Evolutionary conservation across 2,888 invertebrate species (phyloP).

Genomic region (Eumacrocentrus americanus): DNA sequence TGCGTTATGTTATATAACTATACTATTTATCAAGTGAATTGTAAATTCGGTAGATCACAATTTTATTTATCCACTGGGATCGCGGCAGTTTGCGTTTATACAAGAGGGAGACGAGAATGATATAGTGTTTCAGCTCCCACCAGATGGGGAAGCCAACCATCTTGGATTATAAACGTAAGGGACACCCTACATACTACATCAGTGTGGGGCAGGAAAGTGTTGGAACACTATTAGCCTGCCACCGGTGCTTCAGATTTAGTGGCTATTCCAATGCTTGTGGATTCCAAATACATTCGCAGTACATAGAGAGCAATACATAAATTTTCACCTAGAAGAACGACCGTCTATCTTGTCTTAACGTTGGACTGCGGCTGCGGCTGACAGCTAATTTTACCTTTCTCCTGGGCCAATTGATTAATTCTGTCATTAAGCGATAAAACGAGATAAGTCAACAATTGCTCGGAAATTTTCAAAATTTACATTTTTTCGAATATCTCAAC

Average conservation of each 20-base stretch:
- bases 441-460: too few relatives aligned
- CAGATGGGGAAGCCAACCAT: too few relatives aligned
- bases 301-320: constrained; percentile 33
- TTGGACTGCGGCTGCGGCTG: not conserved
- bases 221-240: constrained; percentile 42
- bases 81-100: not conserved
- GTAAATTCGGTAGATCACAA: not conserved
- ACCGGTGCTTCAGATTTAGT: constrained; percentile 39
- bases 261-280: constrained; percentile 41
- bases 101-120: not conserved
- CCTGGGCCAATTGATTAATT: not conserved
- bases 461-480: too few relatives aligned
- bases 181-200: too few relatives aligned
- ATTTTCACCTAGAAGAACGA: constrained; percentile 27
- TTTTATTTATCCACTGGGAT: not conserved
- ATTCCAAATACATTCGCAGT: constrained; percentile 40
- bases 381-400: not conserved
- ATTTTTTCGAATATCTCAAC: too few relatives aligned
- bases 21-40: too few relatives aligned
- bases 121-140: too few relatives aligned
- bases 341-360: constrained; percentile 22
- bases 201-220: constrained; percentile 33
- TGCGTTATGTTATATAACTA: too few relatives aligned
- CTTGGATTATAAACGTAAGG: not conserved
- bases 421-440: not conserved